phyloP scores from a whole-genome alignment of 2,888 invertebrate species.

The Scaptomyza caliginosa region DNA sequence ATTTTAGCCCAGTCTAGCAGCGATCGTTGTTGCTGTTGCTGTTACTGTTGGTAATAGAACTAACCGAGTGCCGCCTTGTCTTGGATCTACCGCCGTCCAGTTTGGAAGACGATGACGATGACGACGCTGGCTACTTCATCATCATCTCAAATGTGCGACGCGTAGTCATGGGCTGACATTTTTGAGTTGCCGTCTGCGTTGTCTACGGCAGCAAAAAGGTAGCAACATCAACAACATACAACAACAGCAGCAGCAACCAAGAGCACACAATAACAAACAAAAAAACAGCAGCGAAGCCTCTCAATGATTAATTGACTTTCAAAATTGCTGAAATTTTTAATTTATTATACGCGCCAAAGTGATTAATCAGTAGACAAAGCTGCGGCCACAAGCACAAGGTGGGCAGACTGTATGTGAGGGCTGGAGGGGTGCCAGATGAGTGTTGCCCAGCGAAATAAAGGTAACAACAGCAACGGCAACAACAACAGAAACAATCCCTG shows the following conservation, averaged over 20 bases:
- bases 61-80: slow-evolving; percentile 50
- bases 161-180: slow-evolving; percentile 75
- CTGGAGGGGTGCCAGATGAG: not conserved
- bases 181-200: slow-evolving; percentile 61
- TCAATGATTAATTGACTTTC: slow-evolving; percentile 84
- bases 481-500: slow-evolving; percentile 16
- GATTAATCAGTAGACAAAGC: slow-evolving; percentile 82
- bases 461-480: slow-evolving; percentile 39
- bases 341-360: slow-evolving; percentile 83
- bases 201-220: slow-evolving; percentile 70
- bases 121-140: slow-evolving; percentile 68
- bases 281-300: slow-evolving; percentile 63
- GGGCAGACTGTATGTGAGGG: not conserved
- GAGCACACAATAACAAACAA: slow-evolving; percentile 51
- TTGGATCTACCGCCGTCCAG: slow-evolving; percentile 60
- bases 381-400: slow-evolving; percentile 23
- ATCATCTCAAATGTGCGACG: slow-evolving; percentile 73
- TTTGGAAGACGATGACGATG: slow-evolving; percentile 17
- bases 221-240: slow-evolving; percentile 42
- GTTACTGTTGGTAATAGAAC: slow-evolving; percentile 32
- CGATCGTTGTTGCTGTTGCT: slow-evolving; percentile 37
- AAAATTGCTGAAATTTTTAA: slow-evolving; percentile 84
- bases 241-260: slow-evolving; percentile 39
- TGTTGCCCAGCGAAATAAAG: slow-evolving; percentile 36
- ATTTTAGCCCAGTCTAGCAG: slow-evolving; percentile 19